Base-by-base conservation (phyloP, 2,113 vertebrate species). In the Rhinopomastus cyanomelas region DNA sequence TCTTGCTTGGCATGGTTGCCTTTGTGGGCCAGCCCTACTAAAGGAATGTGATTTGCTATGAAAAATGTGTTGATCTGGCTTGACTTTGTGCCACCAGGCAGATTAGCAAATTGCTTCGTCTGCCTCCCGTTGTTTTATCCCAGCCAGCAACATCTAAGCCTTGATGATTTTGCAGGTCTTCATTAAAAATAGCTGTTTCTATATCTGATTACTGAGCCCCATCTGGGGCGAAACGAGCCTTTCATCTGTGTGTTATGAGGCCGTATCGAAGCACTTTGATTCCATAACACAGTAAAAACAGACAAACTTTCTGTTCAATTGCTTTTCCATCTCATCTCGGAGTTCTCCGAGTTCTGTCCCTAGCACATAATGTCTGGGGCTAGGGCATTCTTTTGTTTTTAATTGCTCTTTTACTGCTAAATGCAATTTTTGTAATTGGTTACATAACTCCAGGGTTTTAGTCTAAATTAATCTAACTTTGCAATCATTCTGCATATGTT, bases 161-260 rank as follows among this genome's bases (percentile, higher is more conserved):
- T 94, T 77, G 76, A 69, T 68, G 66, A 82, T 87, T 92, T 85
- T 90, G 55, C 86, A 85, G 78, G 86, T 89, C 93, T 96, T 90
- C 94, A 94, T 95, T 86, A 94, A 91, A 81, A 86, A 92, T 90
- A 62, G 82, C 88, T 91, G 76, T 95, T 96, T 93, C 93, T 94
- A 73, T 92, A 91, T 94, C 86, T 93, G 91, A 93, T 95, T 89
- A 71, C 57, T 74, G 74, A 91, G 93, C 87, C 80, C 89, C 93
- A 93, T 94, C 93, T 85, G 90, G 85, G 93, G 73, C 72, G 73
- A 88, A 93, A 87, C 29, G 44, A 81, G 71, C 79, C 80, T 94
- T 96, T 94, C 78, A 88, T 94, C 82, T 95, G 80, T 79, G 82
- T 55, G 79, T 94, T 92, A 77, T 71, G 86, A 94, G 80, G 39